phyloP scores from a whole-genome alignment of 92 coral and sea anemone genomes.

The Porites lobata region DNA sequence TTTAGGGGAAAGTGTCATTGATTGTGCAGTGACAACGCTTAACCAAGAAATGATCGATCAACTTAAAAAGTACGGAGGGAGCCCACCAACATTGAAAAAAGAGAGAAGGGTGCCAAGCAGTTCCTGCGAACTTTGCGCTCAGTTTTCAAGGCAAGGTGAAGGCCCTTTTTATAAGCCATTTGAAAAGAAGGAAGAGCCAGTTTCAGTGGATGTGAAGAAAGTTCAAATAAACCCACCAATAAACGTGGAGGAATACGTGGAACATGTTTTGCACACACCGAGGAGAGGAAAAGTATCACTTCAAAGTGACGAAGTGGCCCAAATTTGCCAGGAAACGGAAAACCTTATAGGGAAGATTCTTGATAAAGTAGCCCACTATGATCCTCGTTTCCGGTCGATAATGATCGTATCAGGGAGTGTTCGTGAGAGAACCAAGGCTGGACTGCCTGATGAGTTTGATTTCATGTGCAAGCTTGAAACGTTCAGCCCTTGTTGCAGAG shows the following conservation, averaged over 20 bases:
- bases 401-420: slow-evolving; percentile 61
- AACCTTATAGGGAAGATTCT: slow-evolving; percentile 46
- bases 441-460: slow-evolving; percentile 64
- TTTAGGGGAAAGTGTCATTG: slow-evolving; percentile 35
- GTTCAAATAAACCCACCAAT: slow-evolving; percentile 34
- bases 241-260: slow-evolving; percentile 54
- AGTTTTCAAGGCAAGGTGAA: neutral
- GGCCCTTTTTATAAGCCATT: neutral
- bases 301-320: slow-evolving; percentile 47
- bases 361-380: slow-evolving; percentile 31
- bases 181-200: slow-evolving; percentile 25
- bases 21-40: slow-evolving; percentile 32
- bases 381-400: slow-evolving; percentile 54
- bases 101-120: slow-evolving; percentile 18
- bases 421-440: slow-evolving; percentile 63
- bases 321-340: slow-evolving; percentile 57
- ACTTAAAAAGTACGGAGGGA: neutral
- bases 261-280: slow-evolving; percentile 59
- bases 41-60: slow-evolving; percentile 36
- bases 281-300: slow-evolving; percentile 47
- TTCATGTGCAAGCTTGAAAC: slow-evolving; percentile 61
- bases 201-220: slow-evolving; percentile 30
- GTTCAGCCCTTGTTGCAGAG: slow-evolving; percentile 35
- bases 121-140: slow-evolving; percentile 27
- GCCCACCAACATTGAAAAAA: neutral